Percentiles rank a stretch among this genome's conserved stretches.
These are phyloP conservation scores for Psammodynastes pulverulentus DNA, from an alignment of 2,113 vertebrate genomes.

Conservation along the genomic window DNA sequence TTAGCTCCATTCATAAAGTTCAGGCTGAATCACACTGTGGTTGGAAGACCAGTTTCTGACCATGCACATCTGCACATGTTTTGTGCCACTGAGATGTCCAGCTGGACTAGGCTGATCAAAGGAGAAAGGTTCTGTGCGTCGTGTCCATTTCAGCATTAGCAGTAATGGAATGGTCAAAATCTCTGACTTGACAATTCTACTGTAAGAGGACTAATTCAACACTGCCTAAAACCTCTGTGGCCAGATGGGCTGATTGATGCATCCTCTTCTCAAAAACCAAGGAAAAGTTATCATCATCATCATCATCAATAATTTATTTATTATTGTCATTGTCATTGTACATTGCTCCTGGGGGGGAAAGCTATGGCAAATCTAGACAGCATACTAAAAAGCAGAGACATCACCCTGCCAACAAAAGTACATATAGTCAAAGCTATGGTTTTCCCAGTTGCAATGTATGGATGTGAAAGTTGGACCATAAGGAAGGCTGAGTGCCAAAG, in stretches of 20 bases:
- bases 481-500: too few relatives aligned
- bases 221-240: slow-evolving; percentile 5
- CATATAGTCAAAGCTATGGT: too few relatives aligned
- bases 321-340: too few relatives aligned
- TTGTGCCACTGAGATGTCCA: too few relatives aligned
- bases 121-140: slow-evolving; percentile 40
- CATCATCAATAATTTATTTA: too few relatives aligned
- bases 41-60: slow-evolving; percentile 20
- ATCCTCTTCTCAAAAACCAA: slow-evolving; percentile 5
- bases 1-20: not conserved
- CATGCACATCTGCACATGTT: not conserved
- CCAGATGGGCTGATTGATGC: not conserved
- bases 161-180: slow-evolving; percentile 18
- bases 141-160: slow-evolving; percentile 32
- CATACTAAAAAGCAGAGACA: too few relatives aligned
- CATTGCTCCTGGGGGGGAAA: too few relatives aligned
- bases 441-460: too few relatives aligned
- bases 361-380: too few relatives aligned
- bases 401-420: too few relatives aligned
- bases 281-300: not conserved
- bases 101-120: slow-evolving; percentile 25
- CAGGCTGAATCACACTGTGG: not conserved
- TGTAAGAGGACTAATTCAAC: not conserved
- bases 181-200: not conserved
- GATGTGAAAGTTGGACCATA: too few relatives aligned